These are phyloP conservation scores for Ichneumoninae sp. DNA, from an alignment of 2,888 invertebrate species.

Conservation along the genomic window DNA sequence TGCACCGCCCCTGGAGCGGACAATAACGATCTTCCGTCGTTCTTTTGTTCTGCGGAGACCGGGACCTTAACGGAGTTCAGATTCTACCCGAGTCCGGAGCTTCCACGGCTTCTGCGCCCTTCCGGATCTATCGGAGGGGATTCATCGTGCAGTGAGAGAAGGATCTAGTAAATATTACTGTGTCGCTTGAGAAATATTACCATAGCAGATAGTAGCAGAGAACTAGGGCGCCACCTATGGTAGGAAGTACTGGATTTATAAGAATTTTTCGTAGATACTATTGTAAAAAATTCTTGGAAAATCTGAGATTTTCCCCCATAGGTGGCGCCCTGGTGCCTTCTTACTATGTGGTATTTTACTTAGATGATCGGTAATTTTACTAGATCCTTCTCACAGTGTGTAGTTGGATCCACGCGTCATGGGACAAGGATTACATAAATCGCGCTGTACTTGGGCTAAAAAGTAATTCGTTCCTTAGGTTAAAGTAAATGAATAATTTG, in stretches of 20 bases:
- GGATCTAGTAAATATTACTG: too few species aligned
- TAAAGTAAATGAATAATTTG: not conserved
- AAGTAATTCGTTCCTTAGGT: not conserved
- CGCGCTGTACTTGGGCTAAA: not conserved
- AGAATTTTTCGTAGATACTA: too few species aligned
- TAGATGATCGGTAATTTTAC: too few species aligned
- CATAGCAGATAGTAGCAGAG: too few species aligned
- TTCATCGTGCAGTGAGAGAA: not conserved
- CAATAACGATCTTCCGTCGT: slow-evolving; percentile 69
- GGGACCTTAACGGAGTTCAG: slow-evolving; percentile 33
- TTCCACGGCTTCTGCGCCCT: slow-evolving; percentile 52
- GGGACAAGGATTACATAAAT: not conserved
- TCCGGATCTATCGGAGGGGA: slow-evolving; percentile 39
- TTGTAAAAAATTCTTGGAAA: too few species aligned
- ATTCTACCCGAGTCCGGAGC: slow-evolving; percentile 41
- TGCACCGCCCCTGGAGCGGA: slow-evolving; percentile 67
- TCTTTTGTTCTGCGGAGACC: slow-evolving; percentile 65
- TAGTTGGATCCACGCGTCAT: not conserved
- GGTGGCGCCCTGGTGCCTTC: too few species aligned
- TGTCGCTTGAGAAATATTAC: too few species aligned
- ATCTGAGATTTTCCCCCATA: too few species aligned
- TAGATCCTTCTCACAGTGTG: too few species aligned
- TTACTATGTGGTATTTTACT: too few species aligned
- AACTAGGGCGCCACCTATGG: too few species aligned
- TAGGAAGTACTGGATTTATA: too few species aligned